Evolutionary conservation across 2,888 invertebrate genomes (phyloP), one percentile per base, ranked within the genome.

Genomic region (Ennomos fuscantarius): DNA sequence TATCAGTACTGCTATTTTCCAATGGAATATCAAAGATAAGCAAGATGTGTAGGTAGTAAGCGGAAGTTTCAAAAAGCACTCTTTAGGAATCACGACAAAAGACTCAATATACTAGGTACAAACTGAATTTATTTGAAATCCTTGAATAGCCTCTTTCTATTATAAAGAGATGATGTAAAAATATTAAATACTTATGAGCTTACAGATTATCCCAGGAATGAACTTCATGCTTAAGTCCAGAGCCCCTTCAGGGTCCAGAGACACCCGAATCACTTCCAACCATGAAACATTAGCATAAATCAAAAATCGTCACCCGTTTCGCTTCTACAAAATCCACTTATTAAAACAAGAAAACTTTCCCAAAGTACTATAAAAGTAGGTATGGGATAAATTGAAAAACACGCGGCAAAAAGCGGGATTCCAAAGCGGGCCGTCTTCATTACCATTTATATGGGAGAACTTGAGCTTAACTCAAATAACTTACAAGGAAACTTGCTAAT

Each of bases 371-470:
- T 64, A 71, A 73, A 74, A 75, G 69, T 49, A 58, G 49, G 53
- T 74, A 60, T 68, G 69, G 63, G 70, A 72, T 75, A 80, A 81
- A 84, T 85, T 86, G 84, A 85, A 85, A 82, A 84, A 82, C 77
- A 81, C 55, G 65, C 51, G 48, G 68, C 72, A 76, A 76, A 76
- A 75, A 74, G 62, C 65, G 50, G 60, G 50, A 75, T 68, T 76
- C 66, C 55, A 43, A 54, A 39, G 37, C 60, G 65, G 59, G 48
- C 59, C 57, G 49, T 61, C 74, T 70, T 78, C 81, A 87, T 87
- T 87, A 81, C 79, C 87, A 87, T 87, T 86, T 87, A 86, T 86
- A 87, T 87, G 74, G 86, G 69, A 73, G 78, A 87, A 87, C 80
- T 87, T 86, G 76, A 58, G 74, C 59, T 53, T 54, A 70, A 60